Base-by-base conservation (phyloP, 2,888 invertebrate species). In the Baronia brevicornis region DNA sequence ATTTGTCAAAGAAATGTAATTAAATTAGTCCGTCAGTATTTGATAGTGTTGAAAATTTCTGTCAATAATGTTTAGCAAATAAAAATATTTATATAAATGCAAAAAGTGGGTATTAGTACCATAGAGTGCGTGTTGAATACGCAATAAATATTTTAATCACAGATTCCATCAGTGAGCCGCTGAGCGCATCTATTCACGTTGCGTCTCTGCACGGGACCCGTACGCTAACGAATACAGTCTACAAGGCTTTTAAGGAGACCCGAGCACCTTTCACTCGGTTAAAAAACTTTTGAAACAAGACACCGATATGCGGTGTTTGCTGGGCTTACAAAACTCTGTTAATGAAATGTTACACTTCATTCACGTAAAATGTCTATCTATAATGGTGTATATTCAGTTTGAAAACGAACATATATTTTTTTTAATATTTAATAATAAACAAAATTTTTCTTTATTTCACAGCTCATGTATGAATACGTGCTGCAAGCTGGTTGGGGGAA, bases 241-340 rank as follows among this genome's bases (percentile, higher is more conserved):
- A 78, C 73, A 75, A 71, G 70, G 71, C 71, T 74, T 75, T 77
- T 69, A 77, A 71, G 68, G 69, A 70, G 72, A 70, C 63, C 64
- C 67, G 66, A 64, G 63, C 55, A 65, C 77, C 75, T 78, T 79
- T 77, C 75, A 72, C 78, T 64, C 52, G 62, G 53, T 54, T 43
- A 64, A 71, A 68, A 75, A 70, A 60, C 62, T 54, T 61, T 68
- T 70, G 73, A 70, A 77, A 79, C 67, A 72, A 70, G 70, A 75
- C 66, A 74, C 74, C 75, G 66, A 71, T 64, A 55, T 58, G 60
- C 51, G 63, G 53, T 58, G 60, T n/a, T n/a, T n/a, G n/a, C n/a
- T n/a, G n/a, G n/a, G n/a, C n/a, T n/a, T 60, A 58, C 60, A 51
- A 59, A 63, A 55, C 60, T 60, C 61, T 67, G 65, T 66, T 73